Percentiles rank a stretch among this genome's conserved stretches.
Evolutionary conservation across 53 echinoderm and acorn worm genomes (phyloP).

Genomic region (Holothuria scabra): DNA sequence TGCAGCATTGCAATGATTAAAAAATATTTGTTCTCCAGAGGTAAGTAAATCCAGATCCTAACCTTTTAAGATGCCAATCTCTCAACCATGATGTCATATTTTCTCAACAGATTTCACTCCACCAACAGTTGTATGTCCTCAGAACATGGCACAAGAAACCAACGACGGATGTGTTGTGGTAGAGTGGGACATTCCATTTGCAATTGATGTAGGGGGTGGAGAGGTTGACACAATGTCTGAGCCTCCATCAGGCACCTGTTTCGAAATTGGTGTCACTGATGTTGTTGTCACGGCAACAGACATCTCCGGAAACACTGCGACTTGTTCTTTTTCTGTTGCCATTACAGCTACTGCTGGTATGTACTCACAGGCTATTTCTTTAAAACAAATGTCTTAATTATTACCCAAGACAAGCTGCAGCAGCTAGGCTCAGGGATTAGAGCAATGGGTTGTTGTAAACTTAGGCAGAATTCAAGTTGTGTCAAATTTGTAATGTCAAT

Average conservation of each 20-base stretch:
- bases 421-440: too few relatives aligned
- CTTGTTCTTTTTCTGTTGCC: not conserved
- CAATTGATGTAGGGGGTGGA: not conserved
- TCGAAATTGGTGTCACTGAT: not conserved
- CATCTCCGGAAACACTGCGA: not conserved
- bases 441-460: too few relatives aligned
- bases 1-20: too few relatives aligned
- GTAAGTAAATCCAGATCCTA: too few relatives aligned
- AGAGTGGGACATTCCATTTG: conserved; percentile 18
- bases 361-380: too few relatives aligned
- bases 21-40: too few relatives aligned
- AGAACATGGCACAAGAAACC: not conserved
- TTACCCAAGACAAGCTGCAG: too few relatives aligned
- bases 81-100: not conserved
- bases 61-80: too few relatives aligned
- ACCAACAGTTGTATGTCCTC: conserved; percentile 11
- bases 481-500: too few relatives aligned
- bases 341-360: not conserved
- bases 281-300: not conserved
- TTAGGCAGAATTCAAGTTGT: too few relatives aligned
- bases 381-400: too few relatives aligned
- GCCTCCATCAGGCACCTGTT: not conserved
- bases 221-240: not conserved
- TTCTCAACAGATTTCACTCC: not conserved
- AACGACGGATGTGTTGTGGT: not conserved